Evolutionary conservation across 2,113 vertebrate genomes (phyloP), one percentile per base, ranked within the genome.

Genomic region (Varanus komodoensis): DNA sequence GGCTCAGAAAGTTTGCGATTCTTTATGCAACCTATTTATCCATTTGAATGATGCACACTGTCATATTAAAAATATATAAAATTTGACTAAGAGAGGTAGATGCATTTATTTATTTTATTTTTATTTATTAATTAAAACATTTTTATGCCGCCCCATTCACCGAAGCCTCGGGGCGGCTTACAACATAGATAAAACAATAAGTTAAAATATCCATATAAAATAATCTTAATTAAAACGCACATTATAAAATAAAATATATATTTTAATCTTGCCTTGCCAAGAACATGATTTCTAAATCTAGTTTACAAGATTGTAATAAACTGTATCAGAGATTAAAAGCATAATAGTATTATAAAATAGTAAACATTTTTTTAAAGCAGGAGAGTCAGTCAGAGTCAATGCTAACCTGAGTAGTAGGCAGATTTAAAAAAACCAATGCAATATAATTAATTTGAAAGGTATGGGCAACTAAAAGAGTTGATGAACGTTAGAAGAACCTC

Each of bases 21-120:
- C 73, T 82, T 79, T 86, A 12, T 80, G 64, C 75, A 90, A 61
- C 27, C 21, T 67, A 52, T 75, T 75, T 87, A 82, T 57, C 57
- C 38, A 38, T 54, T 89, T 82, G 61, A 79, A 23, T 78, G 82
- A 80, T 61, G 74, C 48, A 32, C n/a, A 38, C 15, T 79, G 15
- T 44, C 34, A 27, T 23, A 48, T 23, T 44, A 19, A 77, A 6
- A 69, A 29, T 8, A 75, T 64, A 32, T 21, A 14, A 8, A 27
- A 64, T 67, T n/a, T 83, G 57, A 77, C 34, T n/a, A 48, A 34
- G 38, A 44, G 38, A 68, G 57, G 17, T 61, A 61, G 57, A 57
- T 57, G 54, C 14, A 57, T 57, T 57, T 61, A 61, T 61, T 6
- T 38, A 38, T 61, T 61, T 61, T 61, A 61, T n/a, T n/a, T n/a